phyloP scores from a whole-genome alignment of 2,888 invertebrate species.

The Sylvicola cinctus region DNA sequence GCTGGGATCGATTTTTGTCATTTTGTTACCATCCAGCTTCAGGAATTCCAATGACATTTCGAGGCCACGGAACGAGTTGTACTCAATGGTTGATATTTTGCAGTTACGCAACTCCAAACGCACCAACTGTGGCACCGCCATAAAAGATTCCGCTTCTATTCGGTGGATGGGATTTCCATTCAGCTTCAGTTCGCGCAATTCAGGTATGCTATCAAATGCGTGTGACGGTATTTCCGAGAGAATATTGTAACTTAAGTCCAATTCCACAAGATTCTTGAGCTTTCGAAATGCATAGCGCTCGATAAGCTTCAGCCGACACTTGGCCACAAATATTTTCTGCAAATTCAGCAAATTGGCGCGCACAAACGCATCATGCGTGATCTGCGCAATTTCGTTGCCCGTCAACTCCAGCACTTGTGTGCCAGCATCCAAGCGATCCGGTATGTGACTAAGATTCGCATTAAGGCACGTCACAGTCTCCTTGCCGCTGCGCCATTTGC shows the following conservation, averaged over 20 bases:
- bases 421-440: slow-evolving; percentile 50
- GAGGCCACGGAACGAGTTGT: slow-evolving; percentile 49
- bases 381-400: slow-evolving; percentile 43
- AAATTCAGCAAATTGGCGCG: slow-evolving; percentile 55
- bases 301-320: slow-evolving; percentile 45
- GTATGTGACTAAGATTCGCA: slow-evolving; percentile 52
- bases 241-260: slow-evolving; percentile 57
- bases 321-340: slow-evolving; percentile 55
- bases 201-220: slow-evolving; percentile 48
- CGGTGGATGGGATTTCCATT: slow-evolving; percentile 53
- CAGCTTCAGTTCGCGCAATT: slow-evolving; percentile 51
- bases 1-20: slow-evolving; percentile 42
- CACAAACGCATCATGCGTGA: slow-evolving; percentile 54
- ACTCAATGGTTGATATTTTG: slow-evolving; percentile 43
- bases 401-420: slow-evolving; percentile 63
- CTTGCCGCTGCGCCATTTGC: slow-evolving; percentile 77
- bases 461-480: slow-evolving; percentile 63
- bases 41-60: slow-evolving; percentile 54
- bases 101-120: slow-evolving; percentile 54
- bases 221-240: slow-evolving; percentile 47
- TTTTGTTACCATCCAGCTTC: slow-evolving; percentile 52
- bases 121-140: slow-evolving; percentile 41
- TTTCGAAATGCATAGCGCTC: slow-evolving; percentile 55
- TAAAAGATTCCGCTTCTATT: slow-evolving; percentile 47
- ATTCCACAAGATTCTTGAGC: slow-evolving; percentile 59